These are phyloP conservation scores for Ceratotherium simum DNA, from an alignment of 2,113 vertebrate species.

Conservation along the genomic window DNA sequence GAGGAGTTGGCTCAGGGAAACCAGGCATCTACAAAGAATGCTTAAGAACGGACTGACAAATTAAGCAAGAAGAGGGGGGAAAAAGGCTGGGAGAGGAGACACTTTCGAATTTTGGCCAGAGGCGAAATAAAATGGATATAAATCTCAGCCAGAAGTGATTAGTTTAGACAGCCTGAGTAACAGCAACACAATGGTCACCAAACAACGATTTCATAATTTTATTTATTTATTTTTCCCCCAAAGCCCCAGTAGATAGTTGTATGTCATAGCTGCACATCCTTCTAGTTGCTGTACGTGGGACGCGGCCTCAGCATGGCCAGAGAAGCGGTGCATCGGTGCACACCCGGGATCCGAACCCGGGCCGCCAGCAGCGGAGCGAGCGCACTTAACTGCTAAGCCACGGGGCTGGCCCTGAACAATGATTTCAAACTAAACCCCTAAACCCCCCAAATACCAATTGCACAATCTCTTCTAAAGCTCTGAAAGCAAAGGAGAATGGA, in stretches of 20 bases:
- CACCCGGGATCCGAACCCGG: too few relatives aligned
- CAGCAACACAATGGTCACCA: neutral
- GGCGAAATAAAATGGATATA: slow-evolving; percentile 39
- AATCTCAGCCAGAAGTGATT: slow-evolving; percentile 49
- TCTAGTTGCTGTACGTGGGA: too few relatives aligned
- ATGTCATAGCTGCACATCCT: too few relatives aligned
- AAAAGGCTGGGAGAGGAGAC: neutral
- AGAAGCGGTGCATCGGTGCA: too few relatives aligned
- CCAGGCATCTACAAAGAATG: slow-evolving; percentile 3
- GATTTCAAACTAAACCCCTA: neutral
- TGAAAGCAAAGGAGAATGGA: slow-evolving; percentile 46
- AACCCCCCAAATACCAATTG: neutral
- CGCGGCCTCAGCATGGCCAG: too few relatives aligned
- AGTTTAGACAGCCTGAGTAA: slow-evolving; percentile 19
- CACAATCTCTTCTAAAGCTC: slow-evolving; percentile 34
- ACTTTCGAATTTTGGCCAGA: slow-evolving; percentile 45
- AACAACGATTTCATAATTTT: neutral
- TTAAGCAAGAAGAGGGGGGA: neutral
- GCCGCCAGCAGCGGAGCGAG: too few relatives aligned
- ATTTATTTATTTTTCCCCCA: too few relatives aligned
- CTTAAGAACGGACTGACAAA: slow-evolving; percentile 55
- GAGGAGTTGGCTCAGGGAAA: slow-evolving; percentile 15
- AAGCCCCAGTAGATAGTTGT: too few relatives aligned
- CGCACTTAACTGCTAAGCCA: too few relatives aligned
- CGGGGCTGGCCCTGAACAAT: too few relatives aligned